These are phyloP conservation scores for Chanos chanos DNA, from an alignment of 2,797 vertebrate species.

Conservation along the genomic window DNA sequence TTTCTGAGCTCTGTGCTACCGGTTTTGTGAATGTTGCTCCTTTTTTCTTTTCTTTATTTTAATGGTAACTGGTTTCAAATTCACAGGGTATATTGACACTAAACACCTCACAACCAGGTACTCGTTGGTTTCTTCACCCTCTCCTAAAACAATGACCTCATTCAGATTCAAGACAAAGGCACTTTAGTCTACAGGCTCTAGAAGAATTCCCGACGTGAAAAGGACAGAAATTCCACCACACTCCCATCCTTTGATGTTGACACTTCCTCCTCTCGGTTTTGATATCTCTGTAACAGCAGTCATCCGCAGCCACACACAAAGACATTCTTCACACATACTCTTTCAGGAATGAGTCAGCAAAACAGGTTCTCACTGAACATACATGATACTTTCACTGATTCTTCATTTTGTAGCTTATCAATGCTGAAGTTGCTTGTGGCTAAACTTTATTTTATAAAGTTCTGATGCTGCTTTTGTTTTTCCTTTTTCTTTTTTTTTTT, in stretches of 20 bases:
- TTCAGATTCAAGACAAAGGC: constrained; percentile 44
- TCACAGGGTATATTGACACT: constrained; percentile 35
- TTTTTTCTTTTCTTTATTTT: no score
- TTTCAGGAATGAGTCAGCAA: constrained; percentile 19
- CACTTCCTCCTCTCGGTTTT: constrained; percentile 44
- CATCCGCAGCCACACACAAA: background rate
- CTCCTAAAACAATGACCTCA: constrained; percentile 35
- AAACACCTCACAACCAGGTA: constrained; percentile 43
- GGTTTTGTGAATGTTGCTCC: constrained; percentile 47
- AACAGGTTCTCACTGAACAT: no score
- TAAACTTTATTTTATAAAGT: background rate
- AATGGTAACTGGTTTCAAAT: no score
- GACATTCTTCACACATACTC: no score
- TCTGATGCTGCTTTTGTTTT: constrained; percentile 2
- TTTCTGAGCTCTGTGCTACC: constrained; percentile 37
- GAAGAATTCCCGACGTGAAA: constrained; percentile 51
- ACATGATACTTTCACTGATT: background rate
- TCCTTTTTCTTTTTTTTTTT: constrained; percentile 35
- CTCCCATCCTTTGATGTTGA: constrained; percentile 47
- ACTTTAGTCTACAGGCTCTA: constrained; percentile 46
- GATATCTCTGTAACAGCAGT: constrained; percentile 15
- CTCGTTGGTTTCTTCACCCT: constrained; percentile 50
- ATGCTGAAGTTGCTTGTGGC: background rate
- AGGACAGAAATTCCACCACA: constrained; percentile 46
- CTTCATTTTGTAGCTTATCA: background rate